A percentile compares a stretch with the other conserved stretches of the same genome.
Evolutionary conservation across 1,140 invertebrate species (phyloP).

Genomic region (Gonatopus flavifemur): DNA sequence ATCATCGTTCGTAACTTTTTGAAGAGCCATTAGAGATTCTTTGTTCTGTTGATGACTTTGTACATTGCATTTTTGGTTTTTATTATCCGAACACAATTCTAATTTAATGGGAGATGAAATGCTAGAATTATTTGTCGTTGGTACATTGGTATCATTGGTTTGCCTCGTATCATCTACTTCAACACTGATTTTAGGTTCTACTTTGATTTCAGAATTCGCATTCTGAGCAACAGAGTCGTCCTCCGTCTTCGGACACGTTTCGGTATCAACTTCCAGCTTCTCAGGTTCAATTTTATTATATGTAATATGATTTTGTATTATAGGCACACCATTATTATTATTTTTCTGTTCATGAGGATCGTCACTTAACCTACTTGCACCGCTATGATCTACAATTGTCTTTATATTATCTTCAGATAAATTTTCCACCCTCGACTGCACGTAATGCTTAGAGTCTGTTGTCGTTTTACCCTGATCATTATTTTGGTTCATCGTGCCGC

Average conservation of each 20-base stretch:
- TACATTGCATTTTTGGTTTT: conserved; percentile 50
- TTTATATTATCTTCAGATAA: conserved; percentile 21
- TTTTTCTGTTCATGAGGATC: conserved; percentile 43
- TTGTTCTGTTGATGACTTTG: conserved; percentile 39
- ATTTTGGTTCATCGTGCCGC: conserved; percentile 30
- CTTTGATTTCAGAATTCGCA: conserved; percentile 31
- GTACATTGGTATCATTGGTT: conserved; percentile 20
- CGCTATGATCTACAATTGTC: conserved; percentile 24
- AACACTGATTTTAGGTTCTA: conserved; percentile 36
- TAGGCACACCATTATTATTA: conserved; percentile 53
- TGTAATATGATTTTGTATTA: conserved; percentile 52
- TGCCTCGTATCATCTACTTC: conserved; percentile 54
- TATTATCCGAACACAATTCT: conserved; percentile 37
- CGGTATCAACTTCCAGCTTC: conserved; percentile 29
- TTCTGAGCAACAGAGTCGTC: conserved; percentile 25
- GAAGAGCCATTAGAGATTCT: conserved; percentile 39
- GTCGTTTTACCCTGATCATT: conserved; percentile 35
- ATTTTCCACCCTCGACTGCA: conserved; percentile 23
- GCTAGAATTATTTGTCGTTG: conserved; percentile 20
- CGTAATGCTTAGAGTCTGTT: conserved; percentile 24
- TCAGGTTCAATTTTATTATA: conserved; percentile 41
- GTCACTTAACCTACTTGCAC: conserved; percentile 37
- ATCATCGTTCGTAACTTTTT: conserved; percentile 44
- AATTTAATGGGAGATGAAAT: conserved; percentile 24
- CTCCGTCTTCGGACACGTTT: too few relatives aligned